phyloP scores from a whole-genome alignment of 2,113 vertebrate genomes.

The Regulus satrapa region DNA sequence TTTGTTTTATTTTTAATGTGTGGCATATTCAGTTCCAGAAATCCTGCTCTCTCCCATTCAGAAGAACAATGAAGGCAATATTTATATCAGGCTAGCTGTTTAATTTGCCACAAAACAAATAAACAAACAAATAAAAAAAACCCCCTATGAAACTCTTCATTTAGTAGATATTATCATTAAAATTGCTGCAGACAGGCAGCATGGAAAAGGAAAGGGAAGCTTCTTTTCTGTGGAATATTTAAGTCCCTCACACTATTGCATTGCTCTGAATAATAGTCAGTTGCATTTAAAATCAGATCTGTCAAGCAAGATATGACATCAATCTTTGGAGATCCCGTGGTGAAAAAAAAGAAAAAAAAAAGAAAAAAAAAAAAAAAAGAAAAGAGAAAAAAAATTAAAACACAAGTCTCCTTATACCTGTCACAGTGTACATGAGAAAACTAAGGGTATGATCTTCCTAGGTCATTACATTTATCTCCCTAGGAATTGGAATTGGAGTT shows the following conservation, averaged over 20 bases:
- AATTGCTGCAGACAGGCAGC: background rate
- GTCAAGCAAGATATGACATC: background rate
- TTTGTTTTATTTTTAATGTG: background rate
- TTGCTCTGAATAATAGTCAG: background rate
- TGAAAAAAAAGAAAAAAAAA: rapidly evolving
- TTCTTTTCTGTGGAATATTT: background rate
- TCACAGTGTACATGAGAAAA: background rate
- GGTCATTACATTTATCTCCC: background rate
- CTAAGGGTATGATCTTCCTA: background rate
- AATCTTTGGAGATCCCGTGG: background rate
- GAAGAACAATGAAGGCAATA: background rate
- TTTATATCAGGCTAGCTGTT: background rate
- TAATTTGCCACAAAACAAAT: background rate
- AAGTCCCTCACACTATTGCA: background rate
- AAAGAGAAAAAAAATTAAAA: background rate
- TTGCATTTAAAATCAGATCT: background rate
- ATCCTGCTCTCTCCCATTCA: background rate
- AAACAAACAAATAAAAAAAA: too few relatives aligned
- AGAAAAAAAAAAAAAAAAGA: rapidly evolving
- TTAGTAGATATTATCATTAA: background rate
- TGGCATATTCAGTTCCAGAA: background rate
- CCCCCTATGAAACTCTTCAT: background rate
- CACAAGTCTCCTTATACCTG: background rate
- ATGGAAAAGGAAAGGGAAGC: background rate
- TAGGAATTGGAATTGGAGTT: background rate